phyloP scores from a whole-genome alignment of 2,113 vertebrate genomes.

The Apodemus speciosus region DNA sequence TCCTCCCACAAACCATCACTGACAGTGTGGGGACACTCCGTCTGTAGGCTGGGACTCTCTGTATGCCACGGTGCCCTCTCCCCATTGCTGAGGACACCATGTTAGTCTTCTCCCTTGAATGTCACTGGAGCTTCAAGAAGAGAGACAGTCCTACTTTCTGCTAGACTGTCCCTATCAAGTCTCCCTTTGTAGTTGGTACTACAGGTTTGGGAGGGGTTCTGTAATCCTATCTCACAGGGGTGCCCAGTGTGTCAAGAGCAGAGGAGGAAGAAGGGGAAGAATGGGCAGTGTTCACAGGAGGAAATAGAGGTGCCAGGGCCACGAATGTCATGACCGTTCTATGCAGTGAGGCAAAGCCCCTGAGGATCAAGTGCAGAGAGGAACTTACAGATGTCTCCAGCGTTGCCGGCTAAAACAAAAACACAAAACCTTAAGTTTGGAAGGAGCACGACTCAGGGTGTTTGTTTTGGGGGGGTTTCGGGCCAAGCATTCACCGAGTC shows the following conservation, averaged over 20 bases:
- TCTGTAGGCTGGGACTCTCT: background rate
- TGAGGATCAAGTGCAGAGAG: background rate
- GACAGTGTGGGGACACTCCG: background rate
- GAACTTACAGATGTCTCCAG: conserved; percentile 67
- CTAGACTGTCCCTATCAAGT: background rate
- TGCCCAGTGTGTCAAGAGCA: background rate
- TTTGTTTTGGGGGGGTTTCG: background rate
- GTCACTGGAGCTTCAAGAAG: background rate
- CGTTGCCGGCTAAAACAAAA: conserved; percentile 54
- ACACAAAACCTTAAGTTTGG: conserved; percentile 5
- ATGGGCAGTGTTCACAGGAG: background rate
- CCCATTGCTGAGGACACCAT: background rate
- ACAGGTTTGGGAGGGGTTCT: background rate
- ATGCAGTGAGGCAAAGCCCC: background rate
- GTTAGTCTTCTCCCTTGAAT: background rate
- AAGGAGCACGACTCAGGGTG: background rate
- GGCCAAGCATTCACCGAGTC: background rate
- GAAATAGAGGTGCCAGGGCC: background rate
- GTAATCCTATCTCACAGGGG: background rate
- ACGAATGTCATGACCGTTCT: background rate
- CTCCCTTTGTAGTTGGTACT: background rate
- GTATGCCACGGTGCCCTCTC: background rate
- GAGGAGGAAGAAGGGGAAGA: background rate
- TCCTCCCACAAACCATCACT: background rate
- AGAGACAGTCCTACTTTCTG: background rate